Percentiles rank a stretch among this genome's conserved stretches.
phyloP scores from a whole-genome alignment of 2,888 invertebrate genomes.

The Chrysina gloriosa region DNA sequence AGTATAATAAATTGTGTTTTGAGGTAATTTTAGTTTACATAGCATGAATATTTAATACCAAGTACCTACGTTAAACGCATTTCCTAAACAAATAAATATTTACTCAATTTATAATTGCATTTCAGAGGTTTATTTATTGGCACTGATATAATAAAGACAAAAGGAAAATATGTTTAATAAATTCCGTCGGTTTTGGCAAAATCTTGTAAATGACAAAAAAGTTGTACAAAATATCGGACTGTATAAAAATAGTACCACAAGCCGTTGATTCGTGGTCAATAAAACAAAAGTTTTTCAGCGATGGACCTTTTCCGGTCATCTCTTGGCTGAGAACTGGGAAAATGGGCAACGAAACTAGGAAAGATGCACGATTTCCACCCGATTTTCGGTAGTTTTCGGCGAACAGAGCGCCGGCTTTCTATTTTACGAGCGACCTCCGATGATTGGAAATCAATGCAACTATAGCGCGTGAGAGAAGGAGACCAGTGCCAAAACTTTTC shows the following conservation, averaged over 20 bases:
- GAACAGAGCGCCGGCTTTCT: not conserved
- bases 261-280: slow-evolving; percentile 29
- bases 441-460: slow-evolving; percentile 31
- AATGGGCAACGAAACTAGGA: slow-evolving; percentile 7
- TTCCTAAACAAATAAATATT: no score
- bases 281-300: slow-evolving; percentile 34
- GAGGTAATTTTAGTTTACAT: no score
- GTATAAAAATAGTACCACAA: slow-evolving; percentile 35
- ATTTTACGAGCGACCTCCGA: slow-evolving; percentile 24
- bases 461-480: not conserved
- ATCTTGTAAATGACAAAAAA: not conserved
- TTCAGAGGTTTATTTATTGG: not conserved
- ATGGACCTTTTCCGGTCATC: slow-evolving; percentile 22
- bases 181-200: slow-evolving; percentile 22
- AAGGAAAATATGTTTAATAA: slow-evolving; percentile 31
- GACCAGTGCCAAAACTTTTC: slow-evolving; percentile 49
- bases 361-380: slow-evolving; percentile 25
- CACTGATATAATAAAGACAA: slow-evolving; percentile 2
- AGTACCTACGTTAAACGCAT: no score
- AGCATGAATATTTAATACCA: no score
- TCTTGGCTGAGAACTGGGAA: slow-evolving; percentile 3
- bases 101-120: not conserved
- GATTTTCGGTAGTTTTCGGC: slow-evolving; percentile 29
- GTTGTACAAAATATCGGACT: slow-evolving; percentile 20
- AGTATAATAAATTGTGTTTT: no score